A percentile compares a stretch with the other conserved stretches of the same genome.
Conservation (phyloP, 2,113 vertebrate genomes). For the Sciurus niger region DNA sequence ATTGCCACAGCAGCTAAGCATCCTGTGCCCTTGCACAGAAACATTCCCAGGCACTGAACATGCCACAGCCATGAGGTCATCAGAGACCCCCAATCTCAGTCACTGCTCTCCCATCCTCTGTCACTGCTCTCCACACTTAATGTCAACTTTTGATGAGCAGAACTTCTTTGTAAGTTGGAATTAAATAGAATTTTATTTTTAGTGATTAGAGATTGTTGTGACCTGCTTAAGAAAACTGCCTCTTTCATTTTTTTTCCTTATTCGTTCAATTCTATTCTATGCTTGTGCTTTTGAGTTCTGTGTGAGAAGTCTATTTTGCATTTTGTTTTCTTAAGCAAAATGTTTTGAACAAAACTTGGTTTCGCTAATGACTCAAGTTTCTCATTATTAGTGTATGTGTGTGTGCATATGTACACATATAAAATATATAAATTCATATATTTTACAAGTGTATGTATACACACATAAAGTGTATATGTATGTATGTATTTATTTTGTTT, state of each 20-base stretch:
- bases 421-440: too few relatives aligned
- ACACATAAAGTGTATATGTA: too few relatives aligned
- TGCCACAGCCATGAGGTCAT: too few relatives aligned
- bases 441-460: too few relatives aligned
- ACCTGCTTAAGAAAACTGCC: not conserved
- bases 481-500: too few relatives aligned
- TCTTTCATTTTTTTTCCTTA: not conserved
- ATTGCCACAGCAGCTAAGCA: too few relatives aligned
- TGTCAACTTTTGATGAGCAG: not conserved
- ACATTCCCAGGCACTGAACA: too few relatives aligned
- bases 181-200: conserved; percentile 8
- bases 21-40: too few relatives aligned
- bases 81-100: too few relatives aligned
- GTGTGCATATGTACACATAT: too few relatives aligned
- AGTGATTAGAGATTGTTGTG: not conserved
- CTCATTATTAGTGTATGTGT: not conserved
- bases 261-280: conserved; percentile 9
- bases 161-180: not conserved
- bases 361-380: not conserved
- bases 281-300: not conserved
- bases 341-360: not conserved
- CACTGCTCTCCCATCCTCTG: too few relatives aligned
- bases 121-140: not conserved
- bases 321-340: conserved; percentile 25
- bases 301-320: not conserved